These are phyloP conservation scores for Thunnus albacares DNA, from an alignment of 2,797 vertebrate species.

Conservation along the genomic window DNA sequence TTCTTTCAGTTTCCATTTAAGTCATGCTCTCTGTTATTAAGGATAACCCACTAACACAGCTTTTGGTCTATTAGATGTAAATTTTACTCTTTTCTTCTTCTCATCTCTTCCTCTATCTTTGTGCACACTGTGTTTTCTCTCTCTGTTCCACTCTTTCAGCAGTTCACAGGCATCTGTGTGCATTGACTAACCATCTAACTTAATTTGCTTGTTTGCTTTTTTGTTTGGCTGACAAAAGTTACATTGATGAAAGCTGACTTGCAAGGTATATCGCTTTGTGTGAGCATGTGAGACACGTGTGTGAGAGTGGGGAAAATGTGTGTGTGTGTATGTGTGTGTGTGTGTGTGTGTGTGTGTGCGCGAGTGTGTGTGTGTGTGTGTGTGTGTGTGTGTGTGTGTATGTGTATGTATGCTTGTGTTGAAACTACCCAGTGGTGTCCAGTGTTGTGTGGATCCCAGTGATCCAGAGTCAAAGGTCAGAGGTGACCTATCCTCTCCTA, in stretches of 20 bases:
- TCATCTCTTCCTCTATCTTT: constrained; percentile 58
- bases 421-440: constrained; percentile 77
- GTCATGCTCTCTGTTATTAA: constrained; percentile 65
- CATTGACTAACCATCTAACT: constrained; percentile 95
- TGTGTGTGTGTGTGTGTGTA: background rate
- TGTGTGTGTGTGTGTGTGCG: background rate
- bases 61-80: constrained; percentile 50
- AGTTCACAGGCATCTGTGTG: constrained; percentile 90
- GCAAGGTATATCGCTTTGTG: constrained; percentile 94
- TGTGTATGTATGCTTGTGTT: constrained; percentile 34
- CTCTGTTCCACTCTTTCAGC: constrained; percentile 74
- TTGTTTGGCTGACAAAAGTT: constrained; percentile 93
- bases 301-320: constrained; percentile 11
- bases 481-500: constrained; percentile 74
- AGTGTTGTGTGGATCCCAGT: constrained; percentile 82
- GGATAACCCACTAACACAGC: constrained; percentile 77
- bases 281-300: constrained; percentile 78
- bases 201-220: constrained; percentile 98
- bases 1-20: constrained; percentile 57
- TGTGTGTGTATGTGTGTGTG: background rate
- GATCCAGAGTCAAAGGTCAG: constrained; percentile 81
- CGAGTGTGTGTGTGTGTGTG: background rate
- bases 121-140: constrained; percentile 65
- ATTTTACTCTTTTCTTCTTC: constrained; percentile 59
- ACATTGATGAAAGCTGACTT: constrained; percentile 99